These are phyloP conservation scores for Fulmarus glacialis DNA, from an alignment of 2,113 vertebrate species.

Conservation along the genomic window DNA sequence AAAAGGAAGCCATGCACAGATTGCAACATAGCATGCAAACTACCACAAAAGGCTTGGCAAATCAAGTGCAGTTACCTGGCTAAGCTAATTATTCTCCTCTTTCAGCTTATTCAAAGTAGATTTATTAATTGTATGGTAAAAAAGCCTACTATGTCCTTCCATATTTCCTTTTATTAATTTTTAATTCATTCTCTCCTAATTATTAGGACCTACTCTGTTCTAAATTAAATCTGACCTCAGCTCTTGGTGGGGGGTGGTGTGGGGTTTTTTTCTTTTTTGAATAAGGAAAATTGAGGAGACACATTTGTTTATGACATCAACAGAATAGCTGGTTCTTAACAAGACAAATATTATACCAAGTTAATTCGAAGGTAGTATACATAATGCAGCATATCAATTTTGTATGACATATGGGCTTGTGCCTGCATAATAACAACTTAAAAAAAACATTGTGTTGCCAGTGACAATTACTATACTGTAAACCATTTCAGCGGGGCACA, in stretches of 20 bases:
- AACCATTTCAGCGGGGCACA: neutral
- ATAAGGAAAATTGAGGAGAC: neutral
- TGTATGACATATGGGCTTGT: neutral
- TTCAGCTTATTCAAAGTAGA: neutral
- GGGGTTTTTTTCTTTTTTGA: neutral
- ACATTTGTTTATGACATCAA: neutral
- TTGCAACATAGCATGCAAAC: neutral
- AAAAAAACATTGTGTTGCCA: neutral
- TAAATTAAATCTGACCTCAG: constrained; percentile 9
- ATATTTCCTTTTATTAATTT: neutral
- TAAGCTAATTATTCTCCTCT: neutral
- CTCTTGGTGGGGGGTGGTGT: neutral
- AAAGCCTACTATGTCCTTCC: neutral
- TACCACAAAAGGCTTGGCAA: neutral
- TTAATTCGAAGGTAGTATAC: constrained; percentile 28
- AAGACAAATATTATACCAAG: constrained; percentile 21
- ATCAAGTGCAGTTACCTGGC: neutral
- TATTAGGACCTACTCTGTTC: neutral
- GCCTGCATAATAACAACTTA: constrained; percentile 14
- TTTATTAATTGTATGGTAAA: neutral
- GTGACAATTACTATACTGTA: neutral
- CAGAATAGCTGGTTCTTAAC: neutral
- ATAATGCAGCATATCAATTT: constrained; percentile 13
- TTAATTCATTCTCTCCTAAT: neutral
- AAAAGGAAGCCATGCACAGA: neutral